Evolutionary conservation across 2,888 invertebrate species (phyloP).

Genomic region (Caenorhabditis parvicauda): DNA sequence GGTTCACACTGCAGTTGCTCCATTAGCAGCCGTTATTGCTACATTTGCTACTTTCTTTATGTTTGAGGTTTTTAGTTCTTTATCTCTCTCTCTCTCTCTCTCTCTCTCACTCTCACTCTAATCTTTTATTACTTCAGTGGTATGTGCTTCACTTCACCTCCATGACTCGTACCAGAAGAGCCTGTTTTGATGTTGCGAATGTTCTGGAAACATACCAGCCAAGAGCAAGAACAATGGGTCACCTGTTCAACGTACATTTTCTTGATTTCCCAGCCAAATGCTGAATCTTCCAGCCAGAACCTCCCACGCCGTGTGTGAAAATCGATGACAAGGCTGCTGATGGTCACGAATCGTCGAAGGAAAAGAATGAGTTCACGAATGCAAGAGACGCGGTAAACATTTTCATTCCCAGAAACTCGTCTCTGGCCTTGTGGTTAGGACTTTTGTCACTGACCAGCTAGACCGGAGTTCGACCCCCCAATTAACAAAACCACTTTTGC

Average conservation of each 20-base stretch:
- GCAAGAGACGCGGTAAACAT: conserved; percentile 38
- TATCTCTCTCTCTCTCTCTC: no score
- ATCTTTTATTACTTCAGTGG: conserved; percentile 33
- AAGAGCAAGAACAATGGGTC: conserved; percentile 49
- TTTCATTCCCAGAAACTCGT: background rate
- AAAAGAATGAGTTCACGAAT: conserved; percentile 34
- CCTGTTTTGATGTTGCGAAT: conserved; percentile 54
- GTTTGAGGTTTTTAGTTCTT: conserved; percentile 27
- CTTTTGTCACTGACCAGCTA: no score
- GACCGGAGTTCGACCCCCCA: no score
- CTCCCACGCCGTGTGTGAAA: conserved; percentile 34
- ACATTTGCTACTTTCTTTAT: conserved; percentile 20
- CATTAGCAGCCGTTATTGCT: conserved; percentile 5
- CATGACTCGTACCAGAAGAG: conserved; percentile 40
- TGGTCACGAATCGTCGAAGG: conserved; percentile 25
- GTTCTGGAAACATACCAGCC: conserved; percentile 57
- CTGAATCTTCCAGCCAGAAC: conserved; percentile 24
- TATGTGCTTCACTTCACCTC: conserved; percentile 32
- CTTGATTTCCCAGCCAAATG: conserved; percentile 11
- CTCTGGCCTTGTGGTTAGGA: no score
- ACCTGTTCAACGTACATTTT: conserved; percentile 35
- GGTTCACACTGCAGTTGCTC: conserved; percentile 1
- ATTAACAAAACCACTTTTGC: no score
- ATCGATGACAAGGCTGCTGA: conserved; percentile 18
- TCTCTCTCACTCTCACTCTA: background rate